phyloP scores from a whole-genome alignment of 2,113 vertebrate genomes.

The Lasiurus cinereus region DNA sequence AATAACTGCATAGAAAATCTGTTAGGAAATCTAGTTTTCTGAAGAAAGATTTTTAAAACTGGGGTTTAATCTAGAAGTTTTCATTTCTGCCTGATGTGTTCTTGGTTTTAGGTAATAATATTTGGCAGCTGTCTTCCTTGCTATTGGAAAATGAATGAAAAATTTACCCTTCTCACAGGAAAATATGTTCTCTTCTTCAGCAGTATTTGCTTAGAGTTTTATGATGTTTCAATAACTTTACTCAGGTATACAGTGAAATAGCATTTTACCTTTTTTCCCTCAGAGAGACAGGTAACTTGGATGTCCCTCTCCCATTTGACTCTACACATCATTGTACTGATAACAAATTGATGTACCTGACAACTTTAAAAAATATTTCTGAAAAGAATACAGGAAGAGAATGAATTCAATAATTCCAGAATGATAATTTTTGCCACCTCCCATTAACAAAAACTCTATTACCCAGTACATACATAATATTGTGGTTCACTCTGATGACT shows the following conservation, averaged over 20 bases:
- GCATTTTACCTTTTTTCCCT: neutral
- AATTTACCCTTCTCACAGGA: neutral
- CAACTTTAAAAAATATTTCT: neutral
- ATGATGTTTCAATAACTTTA: neutral
- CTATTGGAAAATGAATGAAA: constrained; percentile 25
- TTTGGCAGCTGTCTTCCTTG: neutral
- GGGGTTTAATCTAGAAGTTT: neutral
- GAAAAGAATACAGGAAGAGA: neutral
- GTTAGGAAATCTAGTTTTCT: neutral
- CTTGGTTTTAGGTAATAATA: neutral
- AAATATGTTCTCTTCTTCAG: neutral
- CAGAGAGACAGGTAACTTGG: neutral
- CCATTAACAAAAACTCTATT: neutral
- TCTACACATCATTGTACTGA: neutral
- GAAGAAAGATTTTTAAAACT: neutral
- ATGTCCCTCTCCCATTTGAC: neutral
- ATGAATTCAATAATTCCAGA: neutral
- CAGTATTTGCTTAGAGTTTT: neutral
- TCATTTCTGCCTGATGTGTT: neutral
- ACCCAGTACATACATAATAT: neutral
- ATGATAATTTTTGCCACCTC: neutral
- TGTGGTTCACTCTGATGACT: neutral
- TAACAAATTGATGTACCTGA: neutral
- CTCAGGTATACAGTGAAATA: neutral
- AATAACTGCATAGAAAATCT: neutral